Conservation (phyloP, 2,797 vertebrate genomes). For the Agapornis canus region DNA sequence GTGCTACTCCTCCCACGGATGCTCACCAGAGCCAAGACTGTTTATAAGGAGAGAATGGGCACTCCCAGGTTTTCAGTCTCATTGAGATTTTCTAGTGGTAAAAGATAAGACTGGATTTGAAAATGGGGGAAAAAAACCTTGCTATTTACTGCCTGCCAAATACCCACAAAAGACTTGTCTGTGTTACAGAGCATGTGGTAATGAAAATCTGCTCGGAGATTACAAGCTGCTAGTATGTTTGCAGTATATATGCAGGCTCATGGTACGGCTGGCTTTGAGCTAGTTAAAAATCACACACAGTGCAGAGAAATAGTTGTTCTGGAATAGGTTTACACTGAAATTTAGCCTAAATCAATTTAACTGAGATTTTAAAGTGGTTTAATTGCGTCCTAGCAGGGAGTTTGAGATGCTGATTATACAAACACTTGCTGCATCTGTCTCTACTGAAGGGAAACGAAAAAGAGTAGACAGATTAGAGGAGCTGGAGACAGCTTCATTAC, state of each 20-base stretch:
- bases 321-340: neutral
- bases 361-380: neutral
- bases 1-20: neutral
- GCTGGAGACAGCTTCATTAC: neutral
- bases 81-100: neutral
- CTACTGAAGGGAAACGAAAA: neutral
- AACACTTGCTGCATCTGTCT: conserved; percentile 1
- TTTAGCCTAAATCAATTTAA: neutral
- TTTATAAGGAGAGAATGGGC: neutral
- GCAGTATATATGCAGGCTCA: neutral
- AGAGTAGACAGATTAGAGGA: neutral
- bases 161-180: neutral
- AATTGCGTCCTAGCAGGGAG: conserved; percentile 36
- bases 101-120: neutral
- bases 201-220: conserved; percentile 3
- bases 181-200: neutral
- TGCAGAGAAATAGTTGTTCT: neutral
- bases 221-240: neutral
- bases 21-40: neutral
- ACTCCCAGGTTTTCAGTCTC: neutral
- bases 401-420: neutral
- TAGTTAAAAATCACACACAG: neutral
- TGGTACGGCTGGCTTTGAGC: neutral
- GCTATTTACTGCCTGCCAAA: neutral
- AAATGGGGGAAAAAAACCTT: neutral